Percentiles rank a stretch among this genome's conserved stretches.
These are phyloP conservation scores for Caenorhabditis angaria DNA, from an alignment of 2,888 invertebrate species.

Conservation along the genomic window DNA sequence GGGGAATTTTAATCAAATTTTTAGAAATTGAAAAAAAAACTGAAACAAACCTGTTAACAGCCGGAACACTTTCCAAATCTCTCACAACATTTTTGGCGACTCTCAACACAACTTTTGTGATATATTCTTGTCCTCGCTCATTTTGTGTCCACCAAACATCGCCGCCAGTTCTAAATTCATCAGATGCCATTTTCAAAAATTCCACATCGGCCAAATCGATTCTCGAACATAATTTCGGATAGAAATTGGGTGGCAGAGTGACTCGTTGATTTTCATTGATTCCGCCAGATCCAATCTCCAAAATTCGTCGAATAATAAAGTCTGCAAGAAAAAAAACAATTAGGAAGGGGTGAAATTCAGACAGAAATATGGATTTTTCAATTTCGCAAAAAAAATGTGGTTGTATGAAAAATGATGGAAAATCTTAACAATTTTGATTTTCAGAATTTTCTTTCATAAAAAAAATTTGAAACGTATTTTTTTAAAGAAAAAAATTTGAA, in stretches of 20 bases:
- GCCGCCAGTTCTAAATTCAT: constrained; percentile 54
- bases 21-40: neutral
- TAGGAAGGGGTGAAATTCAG: too few species aligned
- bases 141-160: constrained; percentile 66
- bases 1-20: neutral
- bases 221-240: constrained; percentile 34
- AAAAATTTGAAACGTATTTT: too few species aligned
- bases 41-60: constrained; percentile 15
- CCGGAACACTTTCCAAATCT: constrained; percentile 28
- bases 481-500: too few species aligned
- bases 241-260: constrained; percentile 35
- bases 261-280: constrained; percentile 17
- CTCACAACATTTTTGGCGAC: constrained; percentile 29
- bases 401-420: neutral
- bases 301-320: constrained; percentile 56
- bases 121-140: constrained; percentile 52
- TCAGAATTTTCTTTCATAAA: too few species aligned
- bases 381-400: neutral
- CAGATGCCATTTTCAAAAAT: constrained; percentile 49
- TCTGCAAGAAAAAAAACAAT: too few species aligned
- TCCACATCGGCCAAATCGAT: constrained; percentile 45
- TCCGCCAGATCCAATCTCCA: constrained; percentile 49
- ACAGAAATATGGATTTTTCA: too few species aligned
- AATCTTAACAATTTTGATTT: too few species aligned
- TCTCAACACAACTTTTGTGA: constrained; percentile 47